These are phyloP conservation scores for Caiman crocodilus DNA, from an alignment of 2,797 vertebrate species.

Conservation along the genomic window DNA sequence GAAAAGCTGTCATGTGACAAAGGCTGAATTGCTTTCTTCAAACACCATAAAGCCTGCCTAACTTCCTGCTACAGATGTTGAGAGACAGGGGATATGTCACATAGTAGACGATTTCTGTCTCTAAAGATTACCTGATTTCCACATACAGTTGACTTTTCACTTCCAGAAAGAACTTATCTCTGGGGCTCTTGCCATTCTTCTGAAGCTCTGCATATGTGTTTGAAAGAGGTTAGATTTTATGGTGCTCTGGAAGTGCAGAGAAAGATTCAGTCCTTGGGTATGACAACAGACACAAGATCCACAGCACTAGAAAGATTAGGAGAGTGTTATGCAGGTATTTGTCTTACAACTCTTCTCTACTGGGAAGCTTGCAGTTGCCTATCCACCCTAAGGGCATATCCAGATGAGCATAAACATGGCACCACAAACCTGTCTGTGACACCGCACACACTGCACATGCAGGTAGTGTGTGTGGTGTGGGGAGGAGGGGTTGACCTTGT, in stretches of 20 bases:
- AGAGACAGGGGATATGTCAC: background rate
- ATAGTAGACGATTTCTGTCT: background rate
- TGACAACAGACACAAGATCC: background rate
- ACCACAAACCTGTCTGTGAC: too few species aligned
- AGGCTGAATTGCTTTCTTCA: background rate
- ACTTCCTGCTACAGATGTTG: background rate
- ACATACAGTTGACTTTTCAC: background rate
- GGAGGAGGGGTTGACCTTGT: too few species aligned
- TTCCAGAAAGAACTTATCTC: background rate
- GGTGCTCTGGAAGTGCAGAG: background rate
- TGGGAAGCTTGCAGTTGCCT: background rate
- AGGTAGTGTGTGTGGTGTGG: too few species aligned
- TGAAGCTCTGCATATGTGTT: background rate
- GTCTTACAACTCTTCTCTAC: background rate
- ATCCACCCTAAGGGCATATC: background rate
- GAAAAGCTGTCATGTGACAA: background rate
- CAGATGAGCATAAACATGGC: too few species aligned
- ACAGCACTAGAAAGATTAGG: background rate
- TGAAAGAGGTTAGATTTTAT: background rate
- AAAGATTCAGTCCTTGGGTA: background rate
- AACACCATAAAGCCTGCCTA: background rate
- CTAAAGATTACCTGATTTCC: background rate
- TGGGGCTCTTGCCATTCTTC: background rate
- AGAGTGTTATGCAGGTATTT: background rate
- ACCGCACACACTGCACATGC: too few species aligned